Conservation (phyloP, 2,113 vertebrate species). For the Spheniscus mendiculus region DNA sequence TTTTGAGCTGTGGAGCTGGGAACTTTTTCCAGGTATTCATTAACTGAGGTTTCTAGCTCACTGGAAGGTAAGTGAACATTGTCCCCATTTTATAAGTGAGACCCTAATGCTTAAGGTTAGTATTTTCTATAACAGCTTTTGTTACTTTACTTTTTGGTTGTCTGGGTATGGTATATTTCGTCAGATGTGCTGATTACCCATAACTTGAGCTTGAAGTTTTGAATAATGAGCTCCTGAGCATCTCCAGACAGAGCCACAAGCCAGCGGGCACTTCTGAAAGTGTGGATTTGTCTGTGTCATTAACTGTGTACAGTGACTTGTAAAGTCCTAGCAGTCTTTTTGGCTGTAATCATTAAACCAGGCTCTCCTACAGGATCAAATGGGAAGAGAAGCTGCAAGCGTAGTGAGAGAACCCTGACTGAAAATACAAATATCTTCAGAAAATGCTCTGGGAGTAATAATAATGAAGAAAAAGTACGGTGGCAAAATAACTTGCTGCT, state of each 20-base stretch:
- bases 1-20: background rate
- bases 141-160: constrained; percentile 1
- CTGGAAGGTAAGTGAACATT: background rate
- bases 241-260: background rate
- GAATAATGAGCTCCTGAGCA: constrained; percentile 51
- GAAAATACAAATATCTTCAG: constrained; percentile 49
- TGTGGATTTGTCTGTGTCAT: constrained; percentile 16
- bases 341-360: constrained; percentile 49
- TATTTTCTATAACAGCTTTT: background rate
- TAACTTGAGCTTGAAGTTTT: constrained; percentile 18
- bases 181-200: constrained; percentile 20
- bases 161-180: background rate
- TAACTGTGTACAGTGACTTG: background rate
- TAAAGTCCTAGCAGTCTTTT: background rate
- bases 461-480: constrained; percentile 35
- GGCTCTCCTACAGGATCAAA: background rate
- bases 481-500: constrained; percentile 51
- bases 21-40: constrained; percentile 9
- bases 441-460: constrained; percentile 52
- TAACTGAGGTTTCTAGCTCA: background rate
- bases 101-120: constrained; percentile 4
- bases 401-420: background rate
- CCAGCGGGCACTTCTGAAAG: background rate
- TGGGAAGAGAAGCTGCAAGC: background rate
- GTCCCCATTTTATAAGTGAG: background rate